Evolutionary conservation across 2,888 invertebrate genomes (phyloP).

Genomic region (Stenodema calcarata): DNA sequence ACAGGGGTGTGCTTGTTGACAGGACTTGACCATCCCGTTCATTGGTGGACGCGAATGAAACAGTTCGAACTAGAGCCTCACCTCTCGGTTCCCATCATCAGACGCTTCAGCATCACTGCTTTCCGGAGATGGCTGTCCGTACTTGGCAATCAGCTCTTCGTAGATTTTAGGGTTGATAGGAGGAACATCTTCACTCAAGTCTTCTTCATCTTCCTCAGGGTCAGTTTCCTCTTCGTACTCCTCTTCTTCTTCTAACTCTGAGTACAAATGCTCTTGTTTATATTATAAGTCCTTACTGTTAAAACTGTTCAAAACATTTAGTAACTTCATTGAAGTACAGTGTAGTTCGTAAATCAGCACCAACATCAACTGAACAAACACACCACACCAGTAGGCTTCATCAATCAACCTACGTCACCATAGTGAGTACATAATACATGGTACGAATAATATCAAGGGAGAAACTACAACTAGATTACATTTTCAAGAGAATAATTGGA

Average conservation of each 20-base stretch:
- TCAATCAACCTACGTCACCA: background rate
- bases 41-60: too few species aligned
- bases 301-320: too few species aligned
- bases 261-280: too few species aligned
- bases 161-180: constrained; percentile 60
- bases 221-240: constrained; percentile 56
- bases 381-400: background rate
- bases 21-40: too few species aligned
- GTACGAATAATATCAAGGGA: background rate
- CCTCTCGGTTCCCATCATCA: constrained; percentile 62
- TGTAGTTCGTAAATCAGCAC: too few species aligned
- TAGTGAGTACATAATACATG: too few species aligned
- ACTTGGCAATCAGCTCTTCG: constrained; percentile 60
- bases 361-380: too few species aligned
- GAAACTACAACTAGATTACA: too few species aligned
- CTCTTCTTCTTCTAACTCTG: constrained; percentile 40
- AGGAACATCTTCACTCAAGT: constrained; percentile 57
- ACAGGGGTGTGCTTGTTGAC: too few species aligned
- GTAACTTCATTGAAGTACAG: background rate
- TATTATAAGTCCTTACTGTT: too few species aligned
- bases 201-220: constrained; percentile 60
- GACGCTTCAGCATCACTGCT: constrained; percentile 59
- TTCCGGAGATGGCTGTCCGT: constrained; percentile 54
- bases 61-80: background rate
- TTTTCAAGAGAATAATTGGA: too few species aligned